Conservation (phyloP, 2,113 vertebrate genomes). For the Loxodonta africana region DNA sequence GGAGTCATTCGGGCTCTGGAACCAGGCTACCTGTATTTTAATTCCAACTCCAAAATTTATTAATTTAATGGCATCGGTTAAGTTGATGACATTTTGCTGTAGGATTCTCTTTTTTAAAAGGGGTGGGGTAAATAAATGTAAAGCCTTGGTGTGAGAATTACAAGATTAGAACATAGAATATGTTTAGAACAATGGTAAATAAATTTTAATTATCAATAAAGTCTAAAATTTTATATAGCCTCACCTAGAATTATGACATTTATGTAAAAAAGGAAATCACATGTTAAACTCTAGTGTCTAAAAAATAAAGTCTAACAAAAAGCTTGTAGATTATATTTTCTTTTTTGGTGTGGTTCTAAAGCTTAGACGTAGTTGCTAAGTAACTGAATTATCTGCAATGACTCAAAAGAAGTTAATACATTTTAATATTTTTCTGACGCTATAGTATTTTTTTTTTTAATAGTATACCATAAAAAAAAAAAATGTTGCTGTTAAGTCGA, state of each 20-base stretch:
- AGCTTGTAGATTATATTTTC: not conserved
- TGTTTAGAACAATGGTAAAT: conserved; percentile 24
- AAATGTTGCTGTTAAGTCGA: no score
- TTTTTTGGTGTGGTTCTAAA: not conserved
- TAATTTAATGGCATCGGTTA: not conserved
- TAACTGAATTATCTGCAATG: not conserved
- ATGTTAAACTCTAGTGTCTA: not conserved
- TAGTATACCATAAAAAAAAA: no score
- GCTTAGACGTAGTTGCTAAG: not conserved
- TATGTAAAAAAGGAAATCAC: not conserved
- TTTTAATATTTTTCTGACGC: conserved; percentile 25
- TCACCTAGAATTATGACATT: not conserved
- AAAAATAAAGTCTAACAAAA: not conserved
- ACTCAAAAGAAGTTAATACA: not conserved
- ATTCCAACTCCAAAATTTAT: not conserved
- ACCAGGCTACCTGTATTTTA: not conserved
- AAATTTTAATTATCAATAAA: not conserved
- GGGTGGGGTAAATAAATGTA: not conserved
- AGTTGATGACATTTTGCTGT: not conserved
- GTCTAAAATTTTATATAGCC: not conserved
- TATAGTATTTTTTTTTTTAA: not conserved
- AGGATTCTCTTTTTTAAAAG: not conserved
- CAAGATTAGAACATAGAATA: not conserved
- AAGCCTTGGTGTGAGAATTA: not conserved
- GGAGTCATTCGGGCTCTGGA: not conserved